Base-by-base conservation (phyloP, 37 sponge, comb jelly and placozoan genomes). In the Halichondria panicea region DNA sequence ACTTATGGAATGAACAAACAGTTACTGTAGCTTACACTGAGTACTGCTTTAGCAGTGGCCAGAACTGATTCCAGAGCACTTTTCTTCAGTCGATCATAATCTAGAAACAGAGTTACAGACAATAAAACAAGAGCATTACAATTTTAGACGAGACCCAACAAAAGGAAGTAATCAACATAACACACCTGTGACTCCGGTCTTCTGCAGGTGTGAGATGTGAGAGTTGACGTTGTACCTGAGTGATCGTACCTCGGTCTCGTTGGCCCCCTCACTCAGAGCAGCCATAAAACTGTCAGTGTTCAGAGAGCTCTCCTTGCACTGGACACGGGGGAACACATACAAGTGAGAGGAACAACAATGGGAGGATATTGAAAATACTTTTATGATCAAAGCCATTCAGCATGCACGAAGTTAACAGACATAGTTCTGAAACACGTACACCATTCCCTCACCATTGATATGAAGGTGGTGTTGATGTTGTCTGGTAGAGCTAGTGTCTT, bases 401-500 rank as follows among this genome's bases (percentile, higher is more conserved):
- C 3, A 22, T 39, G 21, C 34, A 35, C 53, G 5, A 55, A 35
- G 39, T 11, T 35, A 45, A 61, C 30, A 75, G 46, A 61, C 15
- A 58, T 3, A 61, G 28, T n/a, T n/a, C n/a, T n/a, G n/a, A n/a
- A n/a, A n/a, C 22, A 66, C 25, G 24, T 22, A 24, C 18, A 8
- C 37, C 19, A 0, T 63, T 43, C 15, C 31, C 79, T 82, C 22
- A 91, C 91, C 78, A 91, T 22, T 44, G 71, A 50, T 3, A 82
- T 61, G 65, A 91, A n/a, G 1, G 83, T 71, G 12, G 68, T 30
- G 70, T 91, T 91, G 56, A 91, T 33, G 61, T 81, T 74, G 69
- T 86, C 88, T 33, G 87, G 72, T n/a, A 68, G 57, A 27, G 73
- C 62, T 22, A 91, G 56, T 19, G 63, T 40, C 13, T 81, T 43